Percentiles rank a stretch among this genome's conserved stretches.
Evolutionary conservation across 2,888 invertebrate genomes (phyloP).

Genomic region (Ethmia dodecea): DNA sequence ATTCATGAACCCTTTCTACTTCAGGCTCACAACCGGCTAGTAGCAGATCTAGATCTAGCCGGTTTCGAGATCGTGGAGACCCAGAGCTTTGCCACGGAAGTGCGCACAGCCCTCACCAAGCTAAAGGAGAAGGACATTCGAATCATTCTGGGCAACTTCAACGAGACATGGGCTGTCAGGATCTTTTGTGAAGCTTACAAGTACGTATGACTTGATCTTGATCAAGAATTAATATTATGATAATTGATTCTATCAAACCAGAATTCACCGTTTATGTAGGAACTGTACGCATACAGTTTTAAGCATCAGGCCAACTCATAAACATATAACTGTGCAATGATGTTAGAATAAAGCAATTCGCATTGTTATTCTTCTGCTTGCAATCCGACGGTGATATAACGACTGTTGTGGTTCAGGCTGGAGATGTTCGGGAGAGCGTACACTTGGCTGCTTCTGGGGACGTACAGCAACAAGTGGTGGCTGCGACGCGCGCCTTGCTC

Average conservation of each 20-base stretch:
- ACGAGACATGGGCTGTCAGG: slow-evolving; percentile 93
- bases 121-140: slow-evolving; percentile 94
- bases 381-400: no score
- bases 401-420: no score
- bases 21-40: slow-evolving; percentile 91
- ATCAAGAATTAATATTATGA: no score
- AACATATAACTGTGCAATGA: no score
- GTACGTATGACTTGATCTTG: slow-evolving; percentile 47
- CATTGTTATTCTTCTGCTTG: no score
- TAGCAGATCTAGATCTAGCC: slow-evolving; percentile 89
- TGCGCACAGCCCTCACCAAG: slow-evolving; percentile 86
- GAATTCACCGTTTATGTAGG: no score
- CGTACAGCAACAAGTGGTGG: slow-evolving; percentile 90
- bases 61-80: slow-evolving; percentile 91
- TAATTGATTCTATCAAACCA: no score
- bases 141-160: slow-evolving; percentile 97
- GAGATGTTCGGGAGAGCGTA: slow-evolving; percentile 95
- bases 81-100: slow-evolving; percentile 95
- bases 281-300: no score
- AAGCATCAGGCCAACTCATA: no score
- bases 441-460: slow-evolving; percentile 96
- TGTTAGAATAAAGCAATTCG: no score
- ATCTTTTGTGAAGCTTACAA: slow-evolving; percentile 93
- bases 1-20: no score
- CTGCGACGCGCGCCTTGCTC: slow-evolving; percentile 82